Evolutionary conservation across 2,797 vertebrate species (phyloP).

Genomic region (Pitangus sulphuratus): DNA sequence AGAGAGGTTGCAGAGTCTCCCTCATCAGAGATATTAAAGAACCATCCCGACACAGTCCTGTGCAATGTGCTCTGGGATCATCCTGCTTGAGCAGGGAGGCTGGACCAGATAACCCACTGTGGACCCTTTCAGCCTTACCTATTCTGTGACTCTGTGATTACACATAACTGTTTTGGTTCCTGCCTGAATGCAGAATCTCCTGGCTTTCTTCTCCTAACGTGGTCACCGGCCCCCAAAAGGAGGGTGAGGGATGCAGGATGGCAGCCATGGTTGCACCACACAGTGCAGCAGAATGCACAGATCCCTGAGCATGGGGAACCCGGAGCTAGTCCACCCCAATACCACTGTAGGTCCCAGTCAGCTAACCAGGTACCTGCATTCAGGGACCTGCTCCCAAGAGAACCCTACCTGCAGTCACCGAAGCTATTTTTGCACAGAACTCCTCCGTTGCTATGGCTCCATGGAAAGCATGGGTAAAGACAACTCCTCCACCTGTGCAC

Average conservation of each 20-base stretch:
- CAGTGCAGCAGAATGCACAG: neutral
- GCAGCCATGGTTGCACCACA: neutral
- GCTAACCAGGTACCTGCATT: neutral
- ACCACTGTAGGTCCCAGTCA: neutral
- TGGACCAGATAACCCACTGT: neutral
- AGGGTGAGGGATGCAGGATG: neutral
- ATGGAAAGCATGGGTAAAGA: neutral
- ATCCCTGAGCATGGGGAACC: neutral
- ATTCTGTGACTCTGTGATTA: neutral
- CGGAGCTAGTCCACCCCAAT: neutral
- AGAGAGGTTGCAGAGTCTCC: neutral
- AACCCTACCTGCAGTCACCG: neutral
- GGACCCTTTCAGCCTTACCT: neutral
- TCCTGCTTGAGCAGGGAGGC: neutral
- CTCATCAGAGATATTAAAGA: neutral
- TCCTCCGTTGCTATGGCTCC: neutral
- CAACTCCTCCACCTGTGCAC: neutral
- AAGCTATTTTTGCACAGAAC: neutral
- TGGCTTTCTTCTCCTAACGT: neutral
- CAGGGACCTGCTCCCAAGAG: neutral
- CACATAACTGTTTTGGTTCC: neutral
- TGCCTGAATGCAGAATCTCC: neutral
- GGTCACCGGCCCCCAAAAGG: rapidly evolving
- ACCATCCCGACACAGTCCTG: neutral
- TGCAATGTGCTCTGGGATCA: neutral